These are phyloP conservation scores for Ptychobarbus kaznakovi DNA, from an alignment of 2,797 vertebrate genomes.

Conservation along the genomic window DNA sequence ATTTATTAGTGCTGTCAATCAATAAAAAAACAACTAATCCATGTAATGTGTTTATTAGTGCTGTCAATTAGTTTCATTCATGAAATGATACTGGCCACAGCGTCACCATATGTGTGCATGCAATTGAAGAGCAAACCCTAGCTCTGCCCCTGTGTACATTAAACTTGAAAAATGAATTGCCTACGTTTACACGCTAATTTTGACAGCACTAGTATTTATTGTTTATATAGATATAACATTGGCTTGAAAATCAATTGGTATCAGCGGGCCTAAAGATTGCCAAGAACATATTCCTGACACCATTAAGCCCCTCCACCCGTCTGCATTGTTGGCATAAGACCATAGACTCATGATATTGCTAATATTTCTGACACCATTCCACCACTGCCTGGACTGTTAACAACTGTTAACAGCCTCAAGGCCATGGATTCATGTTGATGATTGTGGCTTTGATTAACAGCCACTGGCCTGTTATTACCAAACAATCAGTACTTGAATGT, in stretches of 20 bases:
- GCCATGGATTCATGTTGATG: neutral
- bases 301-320: no score
- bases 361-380: neutral
- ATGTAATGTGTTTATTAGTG: no score
- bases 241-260: neutral
- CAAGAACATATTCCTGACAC: neutral
- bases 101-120: no score
- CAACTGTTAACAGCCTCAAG: neutral
- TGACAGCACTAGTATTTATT: neutral
- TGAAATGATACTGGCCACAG: no score
- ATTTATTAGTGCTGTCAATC: no score
- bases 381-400: neutral
- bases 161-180: no score
- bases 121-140: no score
- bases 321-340: neutral
- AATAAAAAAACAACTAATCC: no score
- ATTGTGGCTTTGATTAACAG: neutral
- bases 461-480: neutral
- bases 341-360: neutral
- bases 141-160: no score
- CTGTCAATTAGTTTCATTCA: no score
- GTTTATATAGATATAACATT: neutral
- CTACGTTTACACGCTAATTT: no score
- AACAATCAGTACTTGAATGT: neutral
- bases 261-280: neutral